Evolutionary conservation across 2,113 vertebrate species (phyloP), one percentile per base, ranked within the genome.

Genomic region (Brachypodius melanocephalos): DNA sequence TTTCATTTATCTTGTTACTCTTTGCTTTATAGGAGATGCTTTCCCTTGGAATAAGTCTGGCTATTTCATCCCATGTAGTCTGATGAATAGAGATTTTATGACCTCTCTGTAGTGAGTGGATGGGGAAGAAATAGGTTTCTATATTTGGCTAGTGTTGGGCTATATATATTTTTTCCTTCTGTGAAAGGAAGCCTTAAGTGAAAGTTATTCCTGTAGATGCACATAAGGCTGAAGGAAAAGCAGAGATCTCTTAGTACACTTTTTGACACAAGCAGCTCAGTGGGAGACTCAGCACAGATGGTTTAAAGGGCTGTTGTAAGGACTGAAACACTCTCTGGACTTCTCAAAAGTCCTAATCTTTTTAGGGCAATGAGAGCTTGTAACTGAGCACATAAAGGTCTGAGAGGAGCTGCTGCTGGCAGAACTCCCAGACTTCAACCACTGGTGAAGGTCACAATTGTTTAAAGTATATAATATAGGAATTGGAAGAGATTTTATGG

Each of bases 241-340:
- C 48, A 85, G 46, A 75, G 42, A 42, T 84, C 72, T 86, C 69
- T 69, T 21, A 82, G 46, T 57, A 42, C 3, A 8, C 34, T 69
- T 80, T 94, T 67, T 86, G 73, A 63, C 81, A 69, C 61, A 79
- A 90, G 79, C 55, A 55, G 43, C 92, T 90, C 90, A 90, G 88
- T 74, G 59, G 73, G 79, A 90, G 59, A 43, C 67, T 69, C 76
- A 48, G 83, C 40, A 89, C 52, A 88, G 92, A 93, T 93, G 86
- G 86, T 75, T 93, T 86, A 84, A 86, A 89, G 36, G 81, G 76
- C 68, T 95, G 72, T 80, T 90, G 54, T 51, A 83, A 80, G 43
- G 51, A 51, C 48, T 89, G 83, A 91, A 92, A 78, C 75, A 90
- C 54, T 82, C 49, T 32, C 49, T 73, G 74, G 62, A 62, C 67